Evolutionary conservation across 1,140 invertebrate species (phyloP).

Genomic region (Drosophila kepulauana): DNA sequence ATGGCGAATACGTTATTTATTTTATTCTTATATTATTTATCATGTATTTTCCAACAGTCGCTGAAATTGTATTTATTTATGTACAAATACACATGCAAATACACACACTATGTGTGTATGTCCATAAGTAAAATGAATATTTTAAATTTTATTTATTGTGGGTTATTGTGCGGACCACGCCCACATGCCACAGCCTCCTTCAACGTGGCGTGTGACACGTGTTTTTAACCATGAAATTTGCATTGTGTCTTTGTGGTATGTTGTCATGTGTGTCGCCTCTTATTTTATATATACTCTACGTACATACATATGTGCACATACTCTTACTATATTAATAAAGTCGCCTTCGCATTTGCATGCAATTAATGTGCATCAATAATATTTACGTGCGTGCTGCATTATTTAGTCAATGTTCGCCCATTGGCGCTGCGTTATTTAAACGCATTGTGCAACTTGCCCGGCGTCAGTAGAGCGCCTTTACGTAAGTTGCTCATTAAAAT

Average conservation of each 20-base stretch:
- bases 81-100: constrained; percentile 39
- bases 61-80: constrained; percentile 77
- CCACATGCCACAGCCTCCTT: not conserved
- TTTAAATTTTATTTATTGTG: constrained; percentile 79
- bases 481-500: constrained; percentile 65
- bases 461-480: constrained; percentile 25
- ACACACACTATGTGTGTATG: constrained; percentile 30
- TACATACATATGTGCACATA: no score
- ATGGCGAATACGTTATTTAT: constrained; percentile 50
- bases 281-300: constrained; percentile 23
- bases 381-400: constrained; percentile 42
- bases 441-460: constrained; percentile 48
- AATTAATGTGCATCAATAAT: constrained; percentile 73
- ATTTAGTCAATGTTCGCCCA: constrained; percentile 52
- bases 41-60: constrained; percentile 43
- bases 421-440: constrained; percentile 24
- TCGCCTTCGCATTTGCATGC: constrained; percentile 56
- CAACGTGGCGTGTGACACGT: constrained; percentile 55
- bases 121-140: constrained; percentile 75
- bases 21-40: constrained; percentile 75
- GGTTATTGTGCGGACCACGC: constrained; percentile 37
- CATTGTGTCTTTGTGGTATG: constrained; percentile 53
- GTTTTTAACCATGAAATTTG: constrained; percentile 72
- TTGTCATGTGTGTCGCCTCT: constrained; percentile 12
- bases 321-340: constrained; percentile 62